A percentile compares a stretch with the other conserved stretches of the same genome.
Evolutionary conservation across 2,113 vertebrate genomes (phyloP).

Genomic region (Neolamprologus tretocephalus): DNA sequence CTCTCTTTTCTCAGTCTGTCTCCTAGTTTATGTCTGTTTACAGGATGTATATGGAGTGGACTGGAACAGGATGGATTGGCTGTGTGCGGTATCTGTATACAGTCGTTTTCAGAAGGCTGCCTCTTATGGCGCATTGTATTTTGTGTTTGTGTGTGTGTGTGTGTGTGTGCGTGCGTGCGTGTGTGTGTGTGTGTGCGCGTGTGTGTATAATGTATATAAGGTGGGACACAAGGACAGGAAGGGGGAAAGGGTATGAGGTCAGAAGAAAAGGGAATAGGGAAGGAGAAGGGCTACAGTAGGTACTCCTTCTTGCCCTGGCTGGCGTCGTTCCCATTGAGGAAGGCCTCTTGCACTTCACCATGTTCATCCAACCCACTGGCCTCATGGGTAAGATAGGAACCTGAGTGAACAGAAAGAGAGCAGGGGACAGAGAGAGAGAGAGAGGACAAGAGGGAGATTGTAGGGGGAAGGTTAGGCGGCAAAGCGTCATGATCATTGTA

Average conservation of each 20-base stretch:
- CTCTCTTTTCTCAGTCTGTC: conserved; percentile 31
- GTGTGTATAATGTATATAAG: conserved; percentile 45
- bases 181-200: neutral
- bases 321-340: conserved; percentile 86
- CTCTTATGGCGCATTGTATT: conserved; percentile 44
- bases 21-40: neutral
- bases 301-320: conserved; percentile 93
- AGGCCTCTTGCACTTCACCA: conserved; percentile 89
- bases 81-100: conserved; percentile 56
- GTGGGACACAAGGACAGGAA: conserved; percentile 4
- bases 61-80: conserved; percentile 25
- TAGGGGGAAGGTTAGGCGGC: conserved; percentile 58
- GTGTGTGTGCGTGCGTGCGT: neutral
- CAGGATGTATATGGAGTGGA: conserved; percentile 14
- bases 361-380: conserved; percentile 90
- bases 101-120: conserved; percentile 63
- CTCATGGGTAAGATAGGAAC: conserved; percentile 91
- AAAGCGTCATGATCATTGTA: conserved; percentile 47
- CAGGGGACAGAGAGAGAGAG: neutral
- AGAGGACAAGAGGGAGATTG: conserved; percentile 24
- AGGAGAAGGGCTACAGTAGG: conserved; percentile 78
- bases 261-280: conserved; percentile 24
- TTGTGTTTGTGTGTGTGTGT: neutral
- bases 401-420: conserved; percentile 49
- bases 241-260: conserved; percentile 35